Base-by-base conservation (phyloP, 2,113 vertebrate genomes). In the Leuciscus idus region DNA sequence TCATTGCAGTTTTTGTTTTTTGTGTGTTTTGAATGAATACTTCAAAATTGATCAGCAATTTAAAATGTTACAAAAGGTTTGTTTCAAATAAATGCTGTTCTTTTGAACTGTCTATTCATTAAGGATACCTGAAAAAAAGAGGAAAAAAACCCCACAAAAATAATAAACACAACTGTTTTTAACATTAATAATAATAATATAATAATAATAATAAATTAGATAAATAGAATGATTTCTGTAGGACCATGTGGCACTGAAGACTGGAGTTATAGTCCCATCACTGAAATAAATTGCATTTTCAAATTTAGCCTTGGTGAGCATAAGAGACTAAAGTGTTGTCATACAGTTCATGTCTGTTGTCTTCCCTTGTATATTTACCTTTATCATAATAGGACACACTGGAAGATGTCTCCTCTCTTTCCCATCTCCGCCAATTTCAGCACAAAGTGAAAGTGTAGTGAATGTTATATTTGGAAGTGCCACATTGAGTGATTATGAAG, bases 401-500 rank as follows among this genome's bases (percentile, higher is more conserved):
- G 23, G n/a, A 64, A 46, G n/a, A 46, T 26, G 6, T 15, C 21
- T 11, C 4, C 15, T 3, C 78, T 13, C n/a, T 43, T 80, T 66
- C 59, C 39, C 4, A 10, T 48, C 55, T 30, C 43, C 19, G 50
- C 28, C 64, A 11, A 21, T 82, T 86, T 81, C 81, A 21, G 57
- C 46, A 75, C 52, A 76, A 74, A 86, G 50, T 33, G 6, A 64
- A 57, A 79, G 78, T 85, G 75, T 81, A 50, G 76, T 62, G 66
- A 76, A 68, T 62, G 77, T 81, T 91, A 87, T 88, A 87, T 91
- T 90, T 90, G 88, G 90, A 88, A 61, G 73, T 91, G 81, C 75
- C 88, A 87, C 75, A 66, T 36, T 90, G 91, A 90, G 85, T 86
- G 89, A 89, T 91, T 85, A 89, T 46, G 74, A 89, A 86, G 87